A percentile compares a stretch with the other conserved stretches of the same genome.
Evolutionary conservation across 64 coral and sea anemone genomes (phyloP).

Genomic region (Pocillopora verrucosa): DNA sequence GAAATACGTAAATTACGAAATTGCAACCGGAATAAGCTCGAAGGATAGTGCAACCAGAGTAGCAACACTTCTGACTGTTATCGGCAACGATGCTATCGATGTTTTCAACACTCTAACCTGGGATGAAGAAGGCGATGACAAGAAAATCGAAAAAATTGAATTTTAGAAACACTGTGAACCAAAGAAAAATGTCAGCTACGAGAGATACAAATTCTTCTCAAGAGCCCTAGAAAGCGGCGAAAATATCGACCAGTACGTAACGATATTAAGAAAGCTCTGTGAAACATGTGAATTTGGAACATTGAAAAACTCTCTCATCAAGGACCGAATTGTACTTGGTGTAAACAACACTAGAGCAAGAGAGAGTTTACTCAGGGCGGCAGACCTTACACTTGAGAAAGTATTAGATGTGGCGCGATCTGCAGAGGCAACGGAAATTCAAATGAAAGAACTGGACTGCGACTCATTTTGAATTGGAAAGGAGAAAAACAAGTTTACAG

Average conservation of each 20-base stretch:
- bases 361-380: constrained; percentile 46
- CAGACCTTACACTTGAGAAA: constrained; percentile 60
- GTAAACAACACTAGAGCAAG: constrained; percentile 49
- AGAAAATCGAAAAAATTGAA: constrained; percentile 24
- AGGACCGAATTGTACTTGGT: constrained; percentile 55
- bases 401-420: constrained; percentile 57
- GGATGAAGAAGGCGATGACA: constrained; percentile 4
- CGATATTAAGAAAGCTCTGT: not conserved
- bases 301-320: constrained; percentile 47
- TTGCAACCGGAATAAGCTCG: constrained; percentile 35
- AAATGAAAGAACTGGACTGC: constrained; percentile 59
- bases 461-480: constrained; percentile 17
- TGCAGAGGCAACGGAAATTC: constrained; percentile 62
- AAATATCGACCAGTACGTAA: constrained; percentile 11
- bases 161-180: constrained; percentile 32
- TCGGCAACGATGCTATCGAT: constrained; percentile 49
- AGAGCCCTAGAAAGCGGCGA: not conserved
- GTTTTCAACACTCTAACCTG: constrained; percentile 44
- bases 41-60: not conserved
- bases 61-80: constrained; percentile 18
- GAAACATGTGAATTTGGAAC: constrained; percentile 39
- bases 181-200: constrained; percentile 34
- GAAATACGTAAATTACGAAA: constrained; percentile 20
- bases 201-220: constrained; percentile 39
- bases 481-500: constrained; percentile 1